Conservation (phyloP, 2,113 vertebrate species). For the Rhea americana region DNA sequence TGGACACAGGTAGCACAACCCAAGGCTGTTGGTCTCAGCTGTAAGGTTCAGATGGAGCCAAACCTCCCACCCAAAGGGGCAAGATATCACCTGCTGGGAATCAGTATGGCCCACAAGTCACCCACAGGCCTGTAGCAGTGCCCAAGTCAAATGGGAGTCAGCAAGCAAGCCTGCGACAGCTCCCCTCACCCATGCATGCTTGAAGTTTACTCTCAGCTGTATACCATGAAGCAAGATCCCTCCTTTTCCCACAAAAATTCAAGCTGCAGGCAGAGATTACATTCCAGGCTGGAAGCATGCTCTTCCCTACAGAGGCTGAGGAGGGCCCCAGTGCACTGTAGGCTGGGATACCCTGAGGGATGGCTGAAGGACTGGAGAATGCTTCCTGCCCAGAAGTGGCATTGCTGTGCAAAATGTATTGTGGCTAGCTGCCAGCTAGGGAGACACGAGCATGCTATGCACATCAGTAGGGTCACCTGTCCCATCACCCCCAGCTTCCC, state of each 20-base stretch:
- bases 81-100: neutral
- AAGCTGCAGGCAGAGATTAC: rapidly evolving
- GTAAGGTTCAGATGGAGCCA: neutral
- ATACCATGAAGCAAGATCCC: neutral
- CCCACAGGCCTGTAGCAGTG: neutral
- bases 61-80: neutral
- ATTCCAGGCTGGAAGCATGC: neutral
- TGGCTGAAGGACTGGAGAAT: rapidly evolving
- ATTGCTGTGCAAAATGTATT: no score
- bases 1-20: slow-evolving; percentile 88
- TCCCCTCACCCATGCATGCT: neutral
- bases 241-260: neutral
- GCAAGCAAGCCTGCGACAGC: neutral
- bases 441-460: rapidly evolving
- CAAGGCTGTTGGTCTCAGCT: neutral
- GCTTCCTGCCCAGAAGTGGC: neutral
- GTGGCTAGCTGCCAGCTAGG: neutral
- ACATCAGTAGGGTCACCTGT: rapidly evolving
- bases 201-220: neutral
- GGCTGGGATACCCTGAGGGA: neutral
- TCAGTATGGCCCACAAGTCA: neutral
- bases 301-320: neutral
- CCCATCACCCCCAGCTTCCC: neutral
- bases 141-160: rapidly evolving
- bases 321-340: neutral